phyloP scores from a whole-genome alignment of 2,888 invertebrate species.

The Oxyscelio sp. region DNA sequence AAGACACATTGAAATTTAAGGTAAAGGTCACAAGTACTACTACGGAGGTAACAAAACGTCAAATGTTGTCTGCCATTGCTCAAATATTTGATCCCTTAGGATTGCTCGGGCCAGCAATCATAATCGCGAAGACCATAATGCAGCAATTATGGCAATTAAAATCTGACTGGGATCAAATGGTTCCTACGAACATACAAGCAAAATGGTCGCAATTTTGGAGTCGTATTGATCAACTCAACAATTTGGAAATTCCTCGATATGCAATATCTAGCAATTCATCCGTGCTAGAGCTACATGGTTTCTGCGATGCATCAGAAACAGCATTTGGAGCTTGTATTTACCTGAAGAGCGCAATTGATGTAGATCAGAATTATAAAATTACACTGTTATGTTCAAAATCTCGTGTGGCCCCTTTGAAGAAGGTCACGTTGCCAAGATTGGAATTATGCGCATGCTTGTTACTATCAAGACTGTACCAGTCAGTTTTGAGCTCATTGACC shows the following conservation, averaged over 20 bases:
- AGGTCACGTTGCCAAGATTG: not conserved
- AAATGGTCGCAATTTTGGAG: not conserved
- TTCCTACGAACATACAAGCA: not conserved
- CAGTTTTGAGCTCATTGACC: not conserved
- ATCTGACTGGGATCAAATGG: not conserved
- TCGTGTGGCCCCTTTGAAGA: not conserved
- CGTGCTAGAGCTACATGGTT: not conserved
- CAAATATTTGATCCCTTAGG: not conserved
- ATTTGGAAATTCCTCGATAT: not conserved
- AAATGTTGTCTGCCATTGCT: not conserved
- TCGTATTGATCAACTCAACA: not conserved
- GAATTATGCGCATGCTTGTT: not conserved
- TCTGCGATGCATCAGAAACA: not conserved
- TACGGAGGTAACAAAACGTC: not conserved
- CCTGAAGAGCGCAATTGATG: not conserved
- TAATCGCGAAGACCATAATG: not conserved
- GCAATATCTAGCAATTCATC: not conserved
- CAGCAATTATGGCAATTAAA: not conserved
- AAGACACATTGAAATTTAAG: not conserved
- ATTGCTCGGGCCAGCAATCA: not conserved
- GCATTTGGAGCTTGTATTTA: not conserved
- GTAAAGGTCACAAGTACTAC: too few relatives aligned
- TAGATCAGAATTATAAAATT: not conserved
- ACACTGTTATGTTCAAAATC: not conserved
- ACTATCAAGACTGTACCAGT: not conserved